These are phyloP conservation scores for Leptoclinus maculatus DNA, from an alignment of 2,797 vertebrate genomes.

Conservation along the genomic window DNA sequence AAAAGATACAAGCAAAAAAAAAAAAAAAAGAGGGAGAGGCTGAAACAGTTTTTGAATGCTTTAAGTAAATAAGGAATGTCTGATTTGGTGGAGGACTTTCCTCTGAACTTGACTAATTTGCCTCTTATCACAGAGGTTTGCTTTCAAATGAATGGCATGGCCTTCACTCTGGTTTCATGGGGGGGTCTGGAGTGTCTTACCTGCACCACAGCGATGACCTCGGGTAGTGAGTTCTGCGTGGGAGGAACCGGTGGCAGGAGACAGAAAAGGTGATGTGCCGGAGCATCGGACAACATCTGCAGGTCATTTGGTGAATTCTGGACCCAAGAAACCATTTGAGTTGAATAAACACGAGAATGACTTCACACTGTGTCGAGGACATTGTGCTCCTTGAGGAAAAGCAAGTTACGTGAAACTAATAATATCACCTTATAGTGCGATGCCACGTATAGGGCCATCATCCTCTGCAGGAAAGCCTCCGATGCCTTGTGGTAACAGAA, in stretches of 20 bases:
- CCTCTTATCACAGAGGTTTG: neutral
- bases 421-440: constrained; percentile 96
- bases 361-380: too few relatives aligned
- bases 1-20: constrained; percentile 1
- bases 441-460: constrained; percentile 97
- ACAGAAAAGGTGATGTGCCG: constrained; percentile 98
- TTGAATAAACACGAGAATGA: neutral
- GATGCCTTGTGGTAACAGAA: constrained; percentile 99
- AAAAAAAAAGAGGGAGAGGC: neutral
- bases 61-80: neutral
- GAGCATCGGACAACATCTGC: constrained; percentile 97
- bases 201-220: constrained; percentile 97
- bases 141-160: neutral
- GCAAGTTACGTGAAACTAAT: neutral
- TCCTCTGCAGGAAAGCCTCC: constrained; percentile 93
- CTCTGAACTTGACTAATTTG: neutral
- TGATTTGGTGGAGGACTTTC: neutral
- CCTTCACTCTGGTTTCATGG: neutral
- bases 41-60: neutral
- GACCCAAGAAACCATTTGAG: constrained; percentile 1
- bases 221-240: constrained; percentile 95
- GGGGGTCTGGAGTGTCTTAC: constrained; percentile 68
- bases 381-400: neutral
- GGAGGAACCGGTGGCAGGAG: constrained; percentile 94
- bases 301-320: constrained; percentile 98